phyloP scores from a whole-genome alignment of 92 coral and sea anemone species.

The Bergia puertoricense region DNA sequence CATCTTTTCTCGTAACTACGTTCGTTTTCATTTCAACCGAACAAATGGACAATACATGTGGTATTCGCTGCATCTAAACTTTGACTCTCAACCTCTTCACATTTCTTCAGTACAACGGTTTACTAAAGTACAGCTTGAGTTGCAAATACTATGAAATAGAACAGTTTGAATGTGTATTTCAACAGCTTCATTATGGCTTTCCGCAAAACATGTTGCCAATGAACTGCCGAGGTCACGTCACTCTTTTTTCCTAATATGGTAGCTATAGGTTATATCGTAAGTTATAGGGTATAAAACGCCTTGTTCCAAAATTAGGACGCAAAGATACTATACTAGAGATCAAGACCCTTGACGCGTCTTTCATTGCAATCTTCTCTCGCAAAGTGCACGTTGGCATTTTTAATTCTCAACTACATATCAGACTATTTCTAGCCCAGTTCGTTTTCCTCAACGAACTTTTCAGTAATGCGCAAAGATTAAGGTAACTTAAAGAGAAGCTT shows the following conservation, averaged over 20 bases:
- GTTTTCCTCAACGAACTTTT: not conserved
- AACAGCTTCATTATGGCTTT: not conserved
- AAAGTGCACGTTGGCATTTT: slow-evolving; percentile 19
- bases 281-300: slow-evolving; percentile 16
- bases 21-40: not conserved
- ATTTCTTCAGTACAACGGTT: not conserved
- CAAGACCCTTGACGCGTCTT: not conserved
- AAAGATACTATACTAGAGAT: not conserved
- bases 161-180: slow-evolving; percentile 9
- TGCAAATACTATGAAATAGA: not conserved
- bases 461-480: not conserved
- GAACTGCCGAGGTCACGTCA: slow-evolving; percentile 35
- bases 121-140: no score
- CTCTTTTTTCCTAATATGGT: slow-evolving; percentile 37
- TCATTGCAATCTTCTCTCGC: not conserved
- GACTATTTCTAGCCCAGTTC: not conserved
- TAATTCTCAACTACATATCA: slow-evolving; percentile 9
- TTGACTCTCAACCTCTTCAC: not conserved
- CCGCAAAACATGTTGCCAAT: not conserved
- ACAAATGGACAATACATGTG: not conserved
- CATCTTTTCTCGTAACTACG: not conserved
- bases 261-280: slow-evolving; percentile 1
- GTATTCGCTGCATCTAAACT: not conserved
- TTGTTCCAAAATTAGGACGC: slow-evolving; percentile 29
- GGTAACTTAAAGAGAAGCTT: no score